These are phyloP conservation scores for Bombycilla garrulus DNA, from an alignment of 2,113 vertebrate species.

Conservation along the genomic window DNA sequence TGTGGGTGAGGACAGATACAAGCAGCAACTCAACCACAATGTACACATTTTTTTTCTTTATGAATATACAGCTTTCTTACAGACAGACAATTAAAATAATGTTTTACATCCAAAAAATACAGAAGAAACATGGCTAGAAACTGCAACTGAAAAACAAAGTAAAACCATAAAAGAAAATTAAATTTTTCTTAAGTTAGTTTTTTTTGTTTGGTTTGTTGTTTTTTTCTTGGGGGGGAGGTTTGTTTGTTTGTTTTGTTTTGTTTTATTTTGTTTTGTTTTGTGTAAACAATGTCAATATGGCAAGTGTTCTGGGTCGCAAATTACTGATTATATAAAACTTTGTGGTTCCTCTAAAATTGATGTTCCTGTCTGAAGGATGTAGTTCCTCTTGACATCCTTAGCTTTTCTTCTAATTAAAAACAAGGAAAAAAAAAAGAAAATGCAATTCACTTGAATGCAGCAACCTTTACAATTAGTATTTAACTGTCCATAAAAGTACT, in stretches of 20 bases:
- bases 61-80: background rate
- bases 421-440: background rate
- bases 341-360: background rate
- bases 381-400: background rate
- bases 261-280: fast-evolving
- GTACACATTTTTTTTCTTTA: background rate
- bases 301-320: background rate
- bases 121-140: background rate
- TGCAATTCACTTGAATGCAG: background rate
- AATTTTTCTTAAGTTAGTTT: background rate
- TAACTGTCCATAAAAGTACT: constrained; percentile 33
- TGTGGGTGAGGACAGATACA: background rate
- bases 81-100: background rate
- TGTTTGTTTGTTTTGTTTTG: fast-evolving
- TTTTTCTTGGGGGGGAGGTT: too few relatives aligned
- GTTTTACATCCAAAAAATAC: background rate
- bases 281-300: background rate
- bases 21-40: background rate
- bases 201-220: too few relatives aligned
- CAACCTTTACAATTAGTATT: constrained; percentile 8
- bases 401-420: constrained; percentile 16
- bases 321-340: background rate
- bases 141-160: background rate
- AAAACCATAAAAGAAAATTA: background rate
- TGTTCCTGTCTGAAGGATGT: background rate